Base-by-base conservation (phyloP, 2,113 vertebrate genomes). In the Tonatia bakeri region DNA sequence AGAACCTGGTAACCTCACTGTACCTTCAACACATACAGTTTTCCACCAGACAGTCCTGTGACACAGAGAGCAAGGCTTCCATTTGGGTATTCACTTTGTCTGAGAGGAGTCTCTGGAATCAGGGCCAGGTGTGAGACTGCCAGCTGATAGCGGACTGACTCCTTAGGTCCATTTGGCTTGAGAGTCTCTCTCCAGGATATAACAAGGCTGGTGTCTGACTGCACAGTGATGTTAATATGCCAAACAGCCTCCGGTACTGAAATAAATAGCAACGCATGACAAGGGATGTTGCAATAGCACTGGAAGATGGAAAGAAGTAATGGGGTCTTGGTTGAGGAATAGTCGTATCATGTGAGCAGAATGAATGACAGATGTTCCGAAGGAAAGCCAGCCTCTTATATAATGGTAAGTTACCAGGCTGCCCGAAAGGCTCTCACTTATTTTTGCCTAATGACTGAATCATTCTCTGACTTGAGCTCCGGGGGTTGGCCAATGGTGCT, bases 191-290 rank as follows among this genome's bases (percentile, higher is more conserved):
- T 97, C 98, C 98, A 99, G 92, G 95, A 95, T 91, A 98, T 24
- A 4, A 56, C 65, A 36, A 98, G 87, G 28, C 54, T 96, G 4
- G 93, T 98, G 81, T 98, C 98, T 70, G 98, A 98, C 81, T 97
- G 87, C 97, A 98, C 98, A 0, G 94, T 95, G 26, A 86, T 36
- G n/a, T 97, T 91, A 85, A 98, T 86, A 38, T 86, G 81, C n/a
- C 54, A n/a, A 54, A 98, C 98, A 36, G 97, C 97, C 80, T 96
- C 98, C 77, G 98, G 98, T 77, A 98, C 98, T 98, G 96, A 96
- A 98, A 98, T 20, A 96, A 91, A 98, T 43, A 96, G n/a, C 43
- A 94, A 97, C 11, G 0, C 40, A 76, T 87, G 70, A 64, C 12
- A 77, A 95, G 92, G 43, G 40, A 56, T 65, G 61, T 52, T 40